Base-by-base conservation (phyloP, 2,113 vertebrate species). In the human (Homo sapiens) region DNA sequence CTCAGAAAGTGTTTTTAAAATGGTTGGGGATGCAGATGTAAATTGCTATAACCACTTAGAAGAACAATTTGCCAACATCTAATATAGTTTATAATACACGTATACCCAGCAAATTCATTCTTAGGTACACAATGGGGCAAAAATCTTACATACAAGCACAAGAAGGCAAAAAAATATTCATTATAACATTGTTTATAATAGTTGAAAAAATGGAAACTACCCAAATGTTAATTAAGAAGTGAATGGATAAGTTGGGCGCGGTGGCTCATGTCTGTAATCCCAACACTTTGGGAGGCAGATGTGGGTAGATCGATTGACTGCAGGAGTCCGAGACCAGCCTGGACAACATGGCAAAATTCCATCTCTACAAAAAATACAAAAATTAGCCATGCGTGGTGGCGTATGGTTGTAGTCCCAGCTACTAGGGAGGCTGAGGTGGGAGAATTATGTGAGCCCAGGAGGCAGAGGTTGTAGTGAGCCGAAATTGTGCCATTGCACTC, bases 1-100 rank as follows among this genome's bases (percentile, higher is more conserved):
- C 35, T 79, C 55, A 89, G 72, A 78, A 94, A 87, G 27, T 82
- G 11, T 73, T 75, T 94, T 75, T 59, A 89, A 96, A 94, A 91
- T 80, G 35, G n/a, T 85, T 57, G 13, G 55, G 38, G 40, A 79
- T 86, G 57, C 12, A 18, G 35, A 52, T 27, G 18, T 84, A 93
- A 94, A 84, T 6, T 92, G 80, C 20, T 73, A 82, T 18, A 84
- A 90, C 17, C 13, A 45, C 45, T 68, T 73, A 75, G 43, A 92
- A 95, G 48, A 91, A 94, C 18, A 86, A 93, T 22, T 57, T 76
- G 78, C 50, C 43, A 95, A 89, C 14, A 92, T 35, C 76, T 50
- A 93, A 48, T 16, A 76, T 45, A 70, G 55, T 57, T 93, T 82
- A 70, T 64, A 20, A 80, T 89, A 52, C 23, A 93, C 6, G 73